These are phyloP conservation scores for Monopterus albus DNA, from an alignment of 2,113 vertebrate genomes.

Conservation along the genomic window DNA sequence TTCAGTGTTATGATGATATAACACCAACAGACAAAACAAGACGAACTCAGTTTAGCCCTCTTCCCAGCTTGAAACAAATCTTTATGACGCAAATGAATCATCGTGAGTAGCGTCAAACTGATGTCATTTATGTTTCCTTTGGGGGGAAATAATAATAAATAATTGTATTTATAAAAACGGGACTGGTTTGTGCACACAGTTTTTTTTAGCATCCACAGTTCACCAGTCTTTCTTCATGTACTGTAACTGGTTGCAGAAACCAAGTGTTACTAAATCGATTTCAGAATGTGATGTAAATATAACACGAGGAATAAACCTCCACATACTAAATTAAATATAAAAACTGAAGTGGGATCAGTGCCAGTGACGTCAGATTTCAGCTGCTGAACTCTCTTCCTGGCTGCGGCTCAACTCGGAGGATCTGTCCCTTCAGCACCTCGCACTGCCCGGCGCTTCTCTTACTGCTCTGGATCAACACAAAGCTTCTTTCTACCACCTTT, in stretches of 20 bases:
- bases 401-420: conserved; percentile 47
- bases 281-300: neutral
- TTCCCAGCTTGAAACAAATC: conserved; percentile 26
- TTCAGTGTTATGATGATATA: too few relatives aligned
- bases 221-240: neutral
- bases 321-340: too few relatives aligned
- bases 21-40: too few relatives aligned
- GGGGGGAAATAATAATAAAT: neutral
- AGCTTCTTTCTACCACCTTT: neutral
- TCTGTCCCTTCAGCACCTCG: conserved; percentile 78
- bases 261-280: too few relatives aligned
- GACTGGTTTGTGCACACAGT: too few relatives aligned
- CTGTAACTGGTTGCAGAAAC: neutral
- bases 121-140: conserved; percentile 12
- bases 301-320: accelerated
- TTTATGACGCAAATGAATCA: conserved; percentile 48
- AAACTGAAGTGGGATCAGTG: neutral
- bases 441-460: neutral
- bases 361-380: conserved; percentile 3
- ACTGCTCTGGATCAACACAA: too few relatives aligned
- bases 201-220: too few relatives aligned
- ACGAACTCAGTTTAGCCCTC: neutral
- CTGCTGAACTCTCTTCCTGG: conserved; percentile 1
- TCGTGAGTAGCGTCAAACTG: conserved; percentile 11
- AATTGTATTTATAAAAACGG: neutral